These are phyloP conservation scores for Diachasmimorpha longicaudata DNA, from an alignment of 1,140 invertebrate species.

Conservation along the genomic window DNA sequence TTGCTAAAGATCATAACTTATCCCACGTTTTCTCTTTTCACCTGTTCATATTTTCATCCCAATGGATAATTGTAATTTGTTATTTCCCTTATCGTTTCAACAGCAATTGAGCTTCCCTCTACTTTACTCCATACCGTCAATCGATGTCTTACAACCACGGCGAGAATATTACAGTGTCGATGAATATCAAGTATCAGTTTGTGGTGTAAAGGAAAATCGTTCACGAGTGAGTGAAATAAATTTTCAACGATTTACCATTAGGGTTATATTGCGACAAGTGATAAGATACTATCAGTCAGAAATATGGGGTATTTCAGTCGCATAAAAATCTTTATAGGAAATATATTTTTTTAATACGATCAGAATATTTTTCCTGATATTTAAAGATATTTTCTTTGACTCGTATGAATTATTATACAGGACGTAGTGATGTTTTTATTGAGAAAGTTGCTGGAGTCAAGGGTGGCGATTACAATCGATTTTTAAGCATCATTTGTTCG, in stretches of 20 bases:
- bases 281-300: neutral
- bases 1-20: neutral
- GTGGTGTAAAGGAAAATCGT: neutral
- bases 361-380: too few relatives aligned
- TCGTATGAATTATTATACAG: too few relatives aligned
- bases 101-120: neutral
- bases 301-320: neutral
- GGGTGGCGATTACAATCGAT: neutral
- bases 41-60: slow-evolving; percentile 4
- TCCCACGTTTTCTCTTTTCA: slow-evolving; percentile 5
- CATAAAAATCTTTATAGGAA: neutral
- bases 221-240: neutral
- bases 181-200: neutral
- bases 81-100: slow-evolving; percentile 20
- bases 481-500: neutral
- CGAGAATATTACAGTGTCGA: neutral
- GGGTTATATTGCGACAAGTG: slow-evolving; percentile 9
- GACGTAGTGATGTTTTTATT: too few relatives aligned
- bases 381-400: too few relatives aligned
- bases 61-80: slow-evolving; percentile 27
- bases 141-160: neutral
- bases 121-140: neutral
- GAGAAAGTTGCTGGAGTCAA: neutral
- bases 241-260: neutral
- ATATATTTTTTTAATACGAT: too few relatives aligned